Base-by-base conservation (phyloP, 35 echinoderm and acorn worm genomes). In the Diadema setosum region DNA sequence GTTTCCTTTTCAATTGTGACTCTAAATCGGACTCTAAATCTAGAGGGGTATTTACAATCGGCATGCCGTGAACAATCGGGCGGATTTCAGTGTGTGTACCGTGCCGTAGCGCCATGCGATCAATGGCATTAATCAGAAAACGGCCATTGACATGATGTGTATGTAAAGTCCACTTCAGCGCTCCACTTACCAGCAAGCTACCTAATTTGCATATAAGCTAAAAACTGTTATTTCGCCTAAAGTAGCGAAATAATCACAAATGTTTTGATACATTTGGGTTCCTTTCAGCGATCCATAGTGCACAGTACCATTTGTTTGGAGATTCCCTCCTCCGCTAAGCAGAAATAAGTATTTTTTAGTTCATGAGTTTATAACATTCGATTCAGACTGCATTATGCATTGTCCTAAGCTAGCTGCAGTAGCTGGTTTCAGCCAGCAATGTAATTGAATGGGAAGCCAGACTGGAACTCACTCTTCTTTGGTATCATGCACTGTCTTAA, bases 141-240 rank as follows among this genome's bases (percentile, higher is more conserved):
- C 58, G 45, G 83, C 39, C 83, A 86, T 86, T 61, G 24, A 61
- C 56, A 60, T 63, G 56, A 59, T 84, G 82, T 84, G 36, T 78
- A 78, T 44, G 82, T 84, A 84, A 86, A 86, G 83, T 86, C 83
- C 83, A 86, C 58, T 69, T 42, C 60, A 86, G 58, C 57, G 83
- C 83, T 86, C 83, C 83, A 61, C 57, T 86, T 86, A 86, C 83
- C 44, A 61, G n/a, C 73, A 46, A 70, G 58, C 58, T 86, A 86
- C 83, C 83, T 86, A 86, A 86, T 86, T 86, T 86, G 83, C 83
- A 86, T 86, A 86, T 86, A 65, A 86, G 83, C 83, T 86, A 86
- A 70, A 86, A 86, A 67, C 83, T 23, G 37, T 23, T 86, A 61
- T 65, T 29, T 86, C 83, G 42, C 41, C 15, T 43, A 61, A 67